These are phyloP conservation scores for Plagodis pulveraria DNA, from an alignment of 2,888 invertebrate genomes.

Conservation along the genomic window DNA sequence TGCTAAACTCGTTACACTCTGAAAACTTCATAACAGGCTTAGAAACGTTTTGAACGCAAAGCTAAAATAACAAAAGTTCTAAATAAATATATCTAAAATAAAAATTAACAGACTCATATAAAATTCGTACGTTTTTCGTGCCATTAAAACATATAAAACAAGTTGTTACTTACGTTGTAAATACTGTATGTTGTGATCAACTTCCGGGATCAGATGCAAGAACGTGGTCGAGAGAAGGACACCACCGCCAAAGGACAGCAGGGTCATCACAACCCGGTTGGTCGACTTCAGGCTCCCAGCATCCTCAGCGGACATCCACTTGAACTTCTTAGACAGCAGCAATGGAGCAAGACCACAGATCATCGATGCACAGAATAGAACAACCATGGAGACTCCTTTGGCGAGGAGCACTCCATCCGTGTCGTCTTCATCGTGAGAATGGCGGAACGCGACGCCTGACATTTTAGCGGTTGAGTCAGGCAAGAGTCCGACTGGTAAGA, in stretches of 20 bases:
- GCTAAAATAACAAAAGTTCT: too few relatives aligned
- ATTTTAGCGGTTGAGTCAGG: constrained; percentile 38
- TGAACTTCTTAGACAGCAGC: constrained; percentile 87
- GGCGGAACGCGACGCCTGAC: constrained; percentile 44
- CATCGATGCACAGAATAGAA: constrained; percentile 90
- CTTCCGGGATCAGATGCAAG: constrained; percentile 92
- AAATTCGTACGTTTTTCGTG: neutral
- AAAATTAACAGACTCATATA: too few relatives aligned
- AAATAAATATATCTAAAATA: too few relatives aligned
- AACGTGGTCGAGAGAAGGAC: constrained; percentile 93
- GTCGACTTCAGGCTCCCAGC: constrained; percentile 78
- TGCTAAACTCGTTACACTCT: too few relatives aligned
- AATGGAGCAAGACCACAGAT: constrained; percentile 91
- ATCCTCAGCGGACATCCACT: constrained; percentile 82
- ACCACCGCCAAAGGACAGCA: constrained; percentile 94
- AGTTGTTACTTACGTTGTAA: constrained; percentile 77
- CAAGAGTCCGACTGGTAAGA: constrained; percentile 25
- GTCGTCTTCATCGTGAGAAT: constrained; percentile 53
- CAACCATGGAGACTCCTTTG: constrained; percentile 91
- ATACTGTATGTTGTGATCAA: constrained; percentile 87
- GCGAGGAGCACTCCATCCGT: constrained; percentile 85
- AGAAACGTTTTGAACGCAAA: too few relatives aligned
- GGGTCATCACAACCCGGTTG: constrained; percentile 82
- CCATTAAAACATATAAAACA: neutral
- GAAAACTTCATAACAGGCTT: too few relatives aligned